Base-by-base conservation (phyloP, 2,113 vertebrate species). In the Syngnathus floridae region DNA sequence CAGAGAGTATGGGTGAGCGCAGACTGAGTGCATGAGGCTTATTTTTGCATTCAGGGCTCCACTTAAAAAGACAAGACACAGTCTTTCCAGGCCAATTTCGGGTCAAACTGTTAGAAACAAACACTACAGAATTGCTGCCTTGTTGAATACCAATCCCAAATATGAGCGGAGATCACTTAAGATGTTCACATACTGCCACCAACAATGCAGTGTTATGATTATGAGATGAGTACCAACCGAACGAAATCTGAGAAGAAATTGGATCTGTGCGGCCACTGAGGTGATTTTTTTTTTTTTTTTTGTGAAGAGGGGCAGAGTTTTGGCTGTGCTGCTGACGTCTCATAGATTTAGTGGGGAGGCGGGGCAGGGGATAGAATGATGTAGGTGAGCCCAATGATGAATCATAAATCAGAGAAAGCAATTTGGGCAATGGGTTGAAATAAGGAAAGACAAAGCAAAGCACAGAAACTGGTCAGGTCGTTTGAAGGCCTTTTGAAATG, bases 1-100 rank as follows among this genome's bases (percentile, higher is more conserved):
- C 82, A 49, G 76, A 77, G 77, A 78, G 82, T 83, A 78, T 62
- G 85, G 86, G 82, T 87, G 87, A 82, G 80, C 82, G 82, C 76
- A 66, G 84, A 84, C 84, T 76, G 84, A 88, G 87, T 78, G 83
- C 85, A 82, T 82, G 76, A 86, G 82, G 85, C 79, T 78, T 84
- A 81, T 87, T 77, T 86, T 87, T 82, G 85, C 81, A 86, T 85
- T 89, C 81, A 82, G 82, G 82, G 73, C 81, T 86, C 84, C 82
- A 84, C 87, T 82, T 86, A 80, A 88, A 77, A 83, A 61, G 75
- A 87, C 79, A 85, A 76, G 76, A 83, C 75, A 87, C 74, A 86
- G 78, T 81, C 62, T 64, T 31, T 64, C 63, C 79, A 84, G 75
- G 86, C 84, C 85, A 87, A 87, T 77, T 88, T 84, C 70, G 79